These are phyloP conservation scores for Lithophane semibrunnea DNA, from an alignment of 2,888 invertebrate genomes.

Conservation along the genomic window DNA sequence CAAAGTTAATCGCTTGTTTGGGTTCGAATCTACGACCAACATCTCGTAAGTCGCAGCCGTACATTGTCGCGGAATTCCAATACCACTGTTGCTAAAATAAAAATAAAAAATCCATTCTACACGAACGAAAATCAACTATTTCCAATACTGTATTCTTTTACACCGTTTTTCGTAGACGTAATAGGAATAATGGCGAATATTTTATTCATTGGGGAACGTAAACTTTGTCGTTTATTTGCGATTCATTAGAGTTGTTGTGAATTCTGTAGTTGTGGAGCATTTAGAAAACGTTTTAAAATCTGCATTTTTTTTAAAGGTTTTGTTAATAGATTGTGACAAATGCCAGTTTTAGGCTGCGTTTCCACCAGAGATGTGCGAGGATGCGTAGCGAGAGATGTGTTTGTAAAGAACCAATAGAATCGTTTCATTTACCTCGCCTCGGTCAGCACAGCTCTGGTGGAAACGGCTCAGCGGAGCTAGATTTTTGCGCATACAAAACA, in stretches of 20 bases:
- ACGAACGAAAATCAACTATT: slow-evolving; percentile 38
- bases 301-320: neutral
- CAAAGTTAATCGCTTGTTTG: too few relatives aligned
- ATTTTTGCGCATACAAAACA: too few relatives aligned
- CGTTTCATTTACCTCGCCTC: too few relatives aligned
- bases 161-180: slow-evolving; percentile 19
- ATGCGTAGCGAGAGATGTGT: too few relatives aligned
- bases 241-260: slow-evolving; percentile 20
- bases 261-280: slow-evolving; percentile 16
- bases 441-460: too few relatives aligned
- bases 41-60: too few relatives aligned
- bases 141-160: slow-evolving; percentile 27
- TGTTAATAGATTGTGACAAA: neutral
- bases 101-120: slow-evolving; percentile 60
- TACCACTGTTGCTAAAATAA: slow-evolving; percentile 64
- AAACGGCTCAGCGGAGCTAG: too few relatives aligned
- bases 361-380: too few relatives aligned
- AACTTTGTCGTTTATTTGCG: slow-evolving; percentile 27
- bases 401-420: too few relatives aligned
- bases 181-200: slow-evolving; percentile 29
- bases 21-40: too few relatives aligned
- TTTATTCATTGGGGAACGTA: slow-evolving; percentile 33
- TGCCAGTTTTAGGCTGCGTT: neutral
- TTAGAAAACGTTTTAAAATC: neutral
- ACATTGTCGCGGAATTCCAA: slow-evolving; percentile 65